Evolutionary conservation across 2,888 invertebrate genomes (phyloP), one percentile per base, ranked within the genome.

Genomic region (Orthosia cruda): DNA sequence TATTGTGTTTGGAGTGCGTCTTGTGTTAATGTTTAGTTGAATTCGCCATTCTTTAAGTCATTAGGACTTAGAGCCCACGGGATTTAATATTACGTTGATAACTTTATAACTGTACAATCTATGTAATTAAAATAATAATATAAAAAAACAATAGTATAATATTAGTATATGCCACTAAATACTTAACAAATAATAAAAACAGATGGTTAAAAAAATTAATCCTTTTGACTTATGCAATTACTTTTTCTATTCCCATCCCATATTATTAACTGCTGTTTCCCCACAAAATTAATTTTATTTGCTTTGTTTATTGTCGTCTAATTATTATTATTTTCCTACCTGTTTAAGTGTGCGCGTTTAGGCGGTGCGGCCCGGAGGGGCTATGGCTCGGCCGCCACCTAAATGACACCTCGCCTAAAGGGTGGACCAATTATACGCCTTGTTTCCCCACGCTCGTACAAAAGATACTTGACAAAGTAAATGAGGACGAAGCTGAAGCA

Each of bases 371-470:
- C 4, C 88, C 94, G 0, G 97, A 97, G 45, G 99, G 98, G 0
- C 93, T 94, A 3, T 99, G 99, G 99, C 97, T 97, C 74, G 97
- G 97, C 74, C 88, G 95, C 91, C 88, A 93, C 63, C 70, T 87
- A 58, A 91, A 94, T 77, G 93, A 94, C n/a, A 87, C 91, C 32
- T 92, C 90, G 55, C 77, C 93, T 1, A 93, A 93, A 26, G 98
- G 98, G 3, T 99, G 98, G 98, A 98, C 99, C 3, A 98, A 99
- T 93, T 99, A 98, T 91, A 98, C 98, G 0, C 97, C 97, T 0
- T 99, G 99, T 90, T 98, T 98, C 87, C 97, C 98, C 9, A 97
- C 97, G 0, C 98, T 98, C 90, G 97, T 98, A 69, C 97, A 97
- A 61, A 95, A 97, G 13, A 95, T 98, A 0, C 96, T 98, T 79